Conservation (phyloP, 2,797 vertebrate species). For the Amblyraja radiata region DNA sequence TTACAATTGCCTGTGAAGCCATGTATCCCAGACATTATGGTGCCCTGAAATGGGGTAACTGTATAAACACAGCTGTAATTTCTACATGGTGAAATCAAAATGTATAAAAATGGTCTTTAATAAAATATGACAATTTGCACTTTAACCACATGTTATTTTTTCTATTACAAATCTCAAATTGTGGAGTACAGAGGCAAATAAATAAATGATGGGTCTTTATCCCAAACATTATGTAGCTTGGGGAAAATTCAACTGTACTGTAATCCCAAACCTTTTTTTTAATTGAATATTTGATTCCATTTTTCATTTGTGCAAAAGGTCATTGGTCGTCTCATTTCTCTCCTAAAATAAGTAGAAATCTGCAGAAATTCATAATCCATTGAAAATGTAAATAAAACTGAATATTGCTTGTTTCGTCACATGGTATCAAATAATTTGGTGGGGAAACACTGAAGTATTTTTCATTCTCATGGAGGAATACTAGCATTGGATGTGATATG, state of each 20-base stretch:
- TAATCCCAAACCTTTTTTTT: background rate
- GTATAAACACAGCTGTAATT: no score
- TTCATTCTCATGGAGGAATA: background rate
- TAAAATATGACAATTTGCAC: no score
- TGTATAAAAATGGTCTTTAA: no score
- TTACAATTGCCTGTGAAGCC: no score
- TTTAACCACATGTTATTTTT: no score
- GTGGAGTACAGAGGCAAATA: no score
- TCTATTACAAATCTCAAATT: no score
- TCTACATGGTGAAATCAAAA: no score
- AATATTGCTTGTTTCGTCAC: background rate
- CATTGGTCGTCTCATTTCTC: background rate
- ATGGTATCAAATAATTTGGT: background rate
- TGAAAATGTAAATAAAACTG: background rate
- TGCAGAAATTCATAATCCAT: background rate
- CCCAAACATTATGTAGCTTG: background rate
- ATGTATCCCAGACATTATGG: no score
- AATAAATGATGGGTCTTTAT: no score
- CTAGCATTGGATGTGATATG: background rate
- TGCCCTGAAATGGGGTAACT: no score
- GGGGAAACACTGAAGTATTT: background rate
- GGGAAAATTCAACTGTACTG: background rate
- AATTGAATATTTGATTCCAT: background rate
- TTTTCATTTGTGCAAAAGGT: background rate
- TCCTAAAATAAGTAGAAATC: background rate